Evolutionary conservation across 2,797 vertebrate species (phyloP), one percentile per base, ranked within the genome.

Genomic region (Sebastes vulpes): DNA sequence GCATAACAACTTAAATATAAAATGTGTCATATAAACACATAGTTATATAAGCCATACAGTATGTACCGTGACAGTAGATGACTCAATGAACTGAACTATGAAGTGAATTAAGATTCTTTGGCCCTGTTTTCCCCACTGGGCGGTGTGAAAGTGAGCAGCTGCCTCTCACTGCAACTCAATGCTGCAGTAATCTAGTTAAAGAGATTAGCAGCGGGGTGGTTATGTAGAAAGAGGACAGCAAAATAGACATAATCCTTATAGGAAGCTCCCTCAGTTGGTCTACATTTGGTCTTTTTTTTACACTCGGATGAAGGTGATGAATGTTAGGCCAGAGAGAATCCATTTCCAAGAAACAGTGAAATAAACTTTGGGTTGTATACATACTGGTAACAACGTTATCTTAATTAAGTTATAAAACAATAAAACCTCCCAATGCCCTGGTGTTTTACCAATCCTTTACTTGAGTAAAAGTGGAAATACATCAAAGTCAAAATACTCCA

Each of bases 151-250:
- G 56, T 16, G 52, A 35, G 66, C 58, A 21, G 52, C 46, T 73
- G 58, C 46, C 52, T 21, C 60, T 31, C 7, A 18, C 70, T 81
- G 70, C 16, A 72, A 59, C 66, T 77, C 2, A 1, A 31, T 5
- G 0, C 77, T 50, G 56, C 42, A 73, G 46, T 92, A 93, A 96
- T 93, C 93, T 90, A 81, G 86, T 90, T 92, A 85, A 90, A 75
- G 83, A 86, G 94, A 95, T 95, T 95, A 95, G 66, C 58, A 9
- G 54, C 52, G 3, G 60, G 69, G 54, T 32, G 59, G 72, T 89
- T 92, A 92, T 88, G 69, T 69, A 83, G 79, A 63, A 77, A 66
- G 81, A 79, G 18, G 65, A 75, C 75, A 61, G 83, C 76, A 88
- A 86, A 92, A 92, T 80, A 89, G 85, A 90, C 68, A 48, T 94